Evolutionary conservation across 2,888 invertebrate species (phyloP).

Genomic region (Anthophora plumipes): DNA sequence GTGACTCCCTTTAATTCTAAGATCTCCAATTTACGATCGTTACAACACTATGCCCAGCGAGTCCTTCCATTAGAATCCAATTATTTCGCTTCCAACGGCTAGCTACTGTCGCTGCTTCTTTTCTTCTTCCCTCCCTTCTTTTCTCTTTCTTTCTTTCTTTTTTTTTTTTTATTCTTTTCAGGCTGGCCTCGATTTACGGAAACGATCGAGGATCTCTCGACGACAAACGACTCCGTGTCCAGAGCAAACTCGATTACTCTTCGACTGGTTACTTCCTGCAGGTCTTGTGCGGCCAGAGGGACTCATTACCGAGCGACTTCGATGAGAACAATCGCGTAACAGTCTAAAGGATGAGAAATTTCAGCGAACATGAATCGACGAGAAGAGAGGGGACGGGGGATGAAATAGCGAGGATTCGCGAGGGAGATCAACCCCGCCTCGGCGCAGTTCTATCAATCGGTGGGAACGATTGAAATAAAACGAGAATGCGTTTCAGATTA

Average conservation of each 20-base stretch:
- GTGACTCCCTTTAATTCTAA: background rate
- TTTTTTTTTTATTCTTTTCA: background rate
- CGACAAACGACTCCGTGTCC: conserved; percentile 66
- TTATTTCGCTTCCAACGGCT: conserved; percentile 48
- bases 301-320: conserved; percentile 59
- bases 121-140: no score
- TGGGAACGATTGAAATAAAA: conserved; percentile 1
- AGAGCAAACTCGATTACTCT: conserved; percentile 69
- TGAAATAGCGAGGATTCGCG: background rate
- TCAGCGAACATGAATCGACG: background rate
- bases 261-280: conserved; percentile 55
- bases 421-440: background rate
- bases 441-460: background rate
- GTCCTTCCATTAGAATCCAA: conserved; percentile 51
- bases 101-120: conserved; percentile 30
- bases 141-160: no score
- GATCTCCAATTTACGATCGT: conserved; percentile 24
- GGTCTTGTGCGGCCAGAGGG: conserved; percentile 39
- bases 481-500: background rate
- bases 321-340: background rate
- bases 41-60: conserved; percentile 39
- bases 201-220: conserved; percentile 49
- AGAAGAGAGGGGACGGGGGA: no score
- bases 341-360: conserved; percentile 24
- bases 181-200: conserved; percentile 39